Evolutionary conservation across 2,797 vertebrate genomes (phyloP), one percentile per base, ranked within the genome.

Genomic region (Ctenosaura bakeri): DNA sequence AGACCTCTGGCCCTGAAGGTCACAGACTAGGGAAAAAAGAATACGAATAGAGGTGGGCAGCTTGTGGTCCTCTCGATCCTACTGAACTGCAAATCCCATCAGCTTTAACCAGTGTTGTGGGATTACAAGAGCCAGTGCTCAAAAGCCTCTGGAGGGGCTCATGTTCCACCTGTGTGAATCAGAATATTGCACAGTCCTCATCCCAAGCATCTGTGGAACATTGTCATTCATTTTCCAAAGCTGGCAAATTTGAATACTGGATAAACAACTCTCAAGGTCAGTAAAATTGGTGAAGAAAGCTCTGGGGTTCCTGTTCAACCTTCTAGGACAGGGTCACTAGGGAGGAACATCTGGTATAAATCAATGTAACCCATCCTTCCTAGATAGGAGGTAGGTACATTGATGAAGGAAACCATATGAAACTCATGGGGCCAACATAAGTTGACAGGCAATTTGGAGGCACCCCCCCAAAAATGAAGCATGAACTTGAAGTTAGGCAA

Each of bases 1-100:
- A 56, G 73, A 42, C n/a, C 18, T 22, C 42, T 10, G 62, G 16
- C 74, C 69, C 2, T 56, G 84, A 64, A 64, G 22, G 66, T 78
- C 66, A 82, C 89, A 90, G 69, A 56, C 89, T 90, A 69, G 5
- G n/a, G 22, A 46, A 14, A 1, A 86, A 86, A n/a, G n/a, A n/a
- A n/a, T n/a, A n/a, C n/a, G 22, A 66, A 66, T 7, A 66, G 64
- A 66, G 64, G 24, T 66, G 64, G 64, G 64, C 64, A 66, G 26
- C 24, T 29, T 66, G 24, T 66, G 64, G 64, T 24, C 26, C 26
- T 66, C 64, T 29, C 24, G 64, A 69, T 69, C 26, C 9, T 32
- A 29, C 32, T 29, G 66, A 29, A 29, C 66, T 32, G 9, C 66
- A 26, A 69, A 69, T n/a, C n/a, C n/a, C n/a, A n/a, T n/a, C n/a